A percentile compares a stretch with the other conserved stretches of the same genome.
phyloP scores from a whole-genome alignment of 2,888 invertebrate genomes.

The Spialia ferax region DNA sequence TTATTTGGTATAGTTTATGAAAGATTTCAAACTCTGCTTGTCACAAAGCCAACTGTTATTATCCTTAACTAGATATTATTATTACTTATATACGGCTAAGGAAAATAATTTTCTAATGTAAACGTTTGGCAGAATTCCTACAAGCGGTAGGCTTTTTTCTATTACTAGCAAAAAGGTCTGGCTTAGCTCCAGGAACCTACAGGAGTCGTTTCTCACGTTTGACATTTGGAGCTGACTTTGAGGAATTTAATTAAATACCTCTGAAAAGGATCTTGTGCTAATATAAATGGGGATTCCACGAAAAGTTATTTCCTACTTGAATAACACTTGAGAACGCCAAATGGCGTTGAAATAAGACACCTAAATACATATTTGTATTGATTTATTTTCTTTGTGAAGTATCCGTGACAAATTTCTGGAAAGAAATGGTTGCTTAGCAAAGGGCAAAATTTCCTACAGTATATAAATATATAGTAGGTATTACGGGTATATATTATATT shows the following conservation, averaged over 20 bases:
- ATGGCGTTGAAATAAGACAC: background rate
- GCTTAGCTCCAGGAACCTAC: conserved; percentile 49
- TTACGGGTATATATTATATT: too few relatives aligned
- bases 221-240: conserved; percentile 44
- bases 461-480: too few relatives aligned
- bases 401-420: background rate
- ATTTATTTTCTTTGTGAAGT: background rate
- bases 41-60: background rate
- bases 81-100: background rate
- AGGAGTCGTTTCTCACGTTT: conserved; percentile 55
- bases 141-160: conserved; percentile 42
- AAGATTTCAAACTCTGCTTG: background rate
- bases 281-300: conserved; percentile 16
- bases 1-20: background rate
- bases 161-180: conserved; percentile 41
- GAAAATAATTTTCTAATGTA: conserved; percentile 16
- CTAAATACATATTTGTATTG: conserved; percentile 3
- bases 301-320: conserved; percentile 9
- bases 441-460: too few relatives aligned
- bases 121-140: conserved; percentile 36
- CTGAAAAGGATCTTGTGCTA: conserved; percentile 10
- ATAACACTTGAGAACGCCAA: background rate
- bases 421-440: background rate
- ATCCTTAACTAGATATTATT: background rate
- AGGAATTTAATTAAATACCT: conserved; percentile 27